Evolutionary conservation across 1,140 invertebrate genomes (phyloP).

Genomic region (Cardiocondyla obscurior): DNA sequence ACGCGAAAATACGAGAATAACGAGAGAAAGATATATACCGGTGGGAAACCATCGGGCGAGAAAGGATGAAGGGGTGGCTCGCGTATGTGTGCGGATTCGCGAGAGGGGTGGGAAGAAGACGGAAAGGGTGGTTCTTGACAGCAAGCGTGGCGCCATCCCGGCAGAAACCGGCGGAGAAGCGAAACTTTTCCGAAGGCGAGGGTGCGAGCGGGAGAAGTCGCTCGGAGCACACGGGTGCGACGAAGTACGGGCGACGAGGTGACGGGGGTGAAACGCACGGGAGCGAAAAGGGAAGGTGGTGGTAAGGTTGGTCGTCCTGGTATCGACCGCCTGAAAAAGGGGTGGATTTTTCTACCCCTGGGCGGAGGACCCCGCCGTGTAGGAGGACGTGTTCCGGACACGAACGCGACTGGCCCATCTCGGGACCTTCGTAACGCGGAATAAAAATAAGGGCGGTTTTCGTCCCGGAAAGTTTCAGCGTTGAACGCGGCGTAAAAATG

Average conservation of each 20-base stretch:
- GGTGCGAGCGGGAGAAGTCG: constrained; percentile 40
- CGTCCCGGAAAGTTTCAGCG: neutral
- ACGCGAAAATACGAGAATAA: constrained; percentile 25
- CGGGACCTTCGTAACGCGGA: constrained; percentile 45
- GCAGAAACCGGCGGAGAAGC: constrained; percentile 76
- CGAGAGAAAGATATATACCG: neutral
- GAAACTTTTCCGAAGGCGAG: constrained; percentile 66
- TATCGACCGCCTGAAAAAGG: constrained; percentile 82
- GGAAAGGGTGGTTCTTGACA: constrained; percentile 66
- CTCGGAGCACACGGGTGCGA: constrained; percentile 64
- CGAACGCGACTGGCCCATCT: constrained; percentile 68
- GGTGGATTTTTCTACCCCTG: constrained; percentile 80
- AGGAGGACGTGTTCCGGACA: constrained; percentile 72
- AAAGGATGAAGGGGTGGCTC: constrained; percentile 44
- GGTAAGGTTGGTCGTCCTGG: constrained; percentile 76
- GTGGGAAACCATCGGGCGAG: neutral
- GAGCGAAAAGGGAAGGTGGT: constrained; percentile 71
- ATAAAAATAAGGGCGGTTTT: constrained; percentile 20
- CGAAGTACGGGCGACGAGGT: constrained; percentile 78
- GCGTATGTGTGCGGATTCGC: constrained; percentile 33
- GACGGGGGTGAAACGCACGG: constrained; percentile 63
- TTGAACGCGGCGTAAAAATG: neutral
- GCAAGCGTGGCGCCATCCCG: constrained; percentile 78
- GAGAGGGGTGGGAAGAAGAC: neutral
- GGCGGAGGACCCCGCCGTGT: constrained; percentile 69